Conservation (phyloP, 2,888 invertebrate genomes). For the Cyclophora albipunctata region DNA sequence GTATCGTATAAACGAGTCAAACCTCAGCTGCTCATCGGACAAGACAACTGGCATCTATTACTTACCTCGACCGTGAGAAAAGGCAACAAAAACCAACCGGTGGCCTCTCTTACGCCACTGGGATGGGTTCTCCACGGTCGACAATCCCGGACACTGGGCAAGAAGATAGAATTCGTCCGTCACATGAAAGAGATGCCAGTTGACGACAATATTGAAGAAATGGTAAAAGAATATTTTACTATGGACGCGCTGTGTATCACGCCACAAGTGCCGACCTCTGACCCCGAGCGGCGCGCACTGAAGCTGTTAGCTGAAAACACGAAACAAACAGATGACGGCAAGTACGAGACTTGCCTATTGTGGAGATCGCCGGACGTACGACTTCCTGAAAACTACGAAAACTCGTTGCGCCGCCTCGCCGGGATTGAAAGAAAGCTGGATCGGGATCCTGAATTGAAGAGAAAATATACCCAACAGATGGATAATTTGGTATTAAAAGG, state of each 20-base stretch:
- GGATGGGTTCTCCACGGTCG: constrained; percentile 2
- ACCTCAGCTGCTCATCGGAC: not conserved
- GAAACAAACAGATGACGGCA: not conserved
- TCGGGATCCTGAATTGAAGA: not conserved
- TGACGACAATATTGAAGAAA: not conserved
- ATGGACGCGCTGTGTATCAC: constrained; percentile 1
- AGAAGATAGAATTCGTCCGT: not conserved
- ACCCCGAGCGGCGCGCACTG: constrained; percentile 3
- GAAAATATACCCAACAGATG: constrained; percentile 7
- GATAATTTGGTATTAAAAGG: constrained; percentile 2
- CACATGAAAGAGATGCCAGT: too few species aligned
- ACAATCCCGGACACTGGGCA: not conserved
- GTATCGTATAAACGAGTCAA: not conserved
- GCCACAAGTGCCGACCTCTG: not conserved
- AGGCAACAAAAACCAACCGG: not conserved
- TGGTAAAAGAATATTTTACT: constrained; percentile 1
- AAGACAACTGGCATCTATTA: constrained; percentile 2
- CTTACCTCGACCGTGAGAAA: not conserved
- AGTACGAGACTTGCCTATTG: constrained; percentile 8
- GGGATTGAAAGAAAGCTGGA: constrained; percentile 8
- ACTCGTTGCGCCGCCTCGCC: constrained; percentile 1
- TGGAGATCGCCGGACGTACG: constrained; percentile 7
- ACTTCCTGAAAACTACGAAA: constrained; percentile 6
- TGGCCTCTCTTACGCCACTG: not conserved
- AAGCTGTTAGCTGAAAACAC: constrained; percentile 2